Conservation (phyloP, 2,888 invertebrate species). For the Yponomeuta sedellus region DNA sequence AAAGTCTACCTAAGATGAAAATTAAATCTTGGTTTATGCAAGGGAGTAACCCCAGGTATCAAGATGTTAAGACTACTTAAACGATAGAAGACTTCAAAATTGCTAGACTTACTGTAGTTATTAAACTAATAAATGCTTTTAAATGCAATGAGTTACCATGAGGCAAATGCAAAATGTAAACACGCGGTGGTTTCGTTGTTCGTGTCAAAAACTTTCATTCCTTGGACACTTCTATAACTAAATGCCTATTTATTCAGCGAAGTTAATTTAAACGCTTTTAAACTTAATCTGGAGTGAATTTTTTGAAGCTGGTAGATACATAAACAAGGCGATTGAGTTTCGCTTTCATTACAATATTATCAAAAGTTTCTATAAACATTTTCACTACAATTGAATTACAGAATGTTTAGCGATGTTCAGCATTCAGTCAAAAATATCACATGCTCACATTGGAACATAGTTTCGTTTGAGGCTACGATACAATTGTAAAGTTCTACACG, state of each 20-base stretch:
- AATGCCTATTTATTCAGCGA: background rate
- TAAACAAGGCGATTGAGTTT: no score
- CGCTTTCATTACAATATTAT: background rate
- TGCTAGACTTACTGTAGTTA: constrained; percentile 18
- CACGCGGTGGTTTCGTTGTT: constrained; percentile 55
- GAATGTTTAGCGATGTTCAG: background rate
- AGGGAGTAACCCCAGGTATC: background rate
- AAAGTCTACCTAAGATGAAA: background rate
- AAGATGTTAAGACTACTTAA: constrained; percentile 12
- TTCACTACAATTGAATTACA: background rate
- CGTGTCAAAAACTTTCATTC: constrained; percentile 7
- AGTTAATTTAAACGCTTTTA: constrained; percentile 20
- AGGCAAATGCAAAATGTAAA: constrained; percentile 63
- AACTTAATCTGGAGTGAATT: background rate
- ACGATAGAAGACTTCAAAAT: constrained; percentile 24
- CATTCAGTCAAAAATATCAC: constrained; percentile 18
- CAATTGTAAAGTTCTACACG: background rate
- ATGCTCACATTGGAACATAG: constrained; percentile 17
- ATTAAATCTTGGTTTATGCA: background rate
- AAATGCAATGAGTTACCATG: constrained; percentile 66
- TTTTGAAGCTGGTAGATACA: background rate
- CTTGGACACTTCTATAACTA: background rate
- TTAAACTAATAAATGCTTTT: constrained; percentile 31
- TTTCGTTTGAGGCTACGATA: constrained; percentile 1
- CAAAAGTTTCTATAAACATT: background rate